Evolutionary conservation across 1,140 invertebrate genomes (phyloP), one percentile per base, ranked within the genome.

Genomic region (Solenopsis invicta): DNA sequence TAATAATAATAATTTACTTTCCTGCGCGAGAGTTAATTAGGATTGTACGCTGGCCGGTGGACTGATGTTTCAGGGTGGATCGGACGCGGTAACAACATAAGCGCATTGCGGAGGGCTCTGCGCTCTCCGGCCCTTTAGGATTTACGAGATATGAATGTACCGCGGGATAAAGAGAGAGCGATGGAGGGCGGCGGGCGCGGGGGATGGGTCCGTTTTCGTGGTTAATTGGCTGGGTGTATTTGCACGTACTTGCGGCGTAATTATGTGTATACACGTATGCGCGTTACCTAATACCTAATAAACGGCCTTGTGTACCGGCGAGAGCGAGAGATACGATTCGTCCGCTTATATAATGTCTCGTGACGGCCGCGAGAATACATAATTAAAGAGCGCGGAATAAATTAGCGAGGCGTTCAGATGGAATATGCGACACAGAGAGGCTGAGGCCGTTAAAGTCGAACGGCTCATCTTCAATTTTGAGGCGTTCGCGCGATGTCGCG

Each of bases 201-300:
- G 41, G 52, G n/a, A 41, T 50, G n/a, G 9, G 59, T 61, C 64
- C 89, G 89, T 86, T 88, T 88, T 84, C 84, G 87, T 87, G 78
- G 85, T 86, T 90, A 91, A 91, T 91, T 88, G 89, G 87, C 81
- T 87, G 64, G 80, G 69, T 87, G 66, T 87, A 84, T 87, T 82
- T 87, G 86, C 81, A 84, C 69, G 75, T 86, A 86, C 85, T 84
- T 84, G 81, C 76, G 64, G 75, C 76, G 41, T 61, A 24, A 66
- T 59, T 74, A 77, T 85, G 74, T 75, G 29, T 66, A 59, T 59
- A 61, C 37, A 76, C 72, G 48, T 85, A 86, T 54, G 75, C 56
- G 50, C 78, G 69, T 84, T 84, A 74, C 80, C 80, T 84, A 84
- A 84, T 84, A 84, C 69, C 80, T 84, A 84, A 84, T 84, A 84